Percentiles rank a stretch among this genome's conserved stretches.
Evolutionary conservation across 2,113 vertebrate species (phyloP).

Genomic region (human): GRCh38 chr11:47139001-47139500

Average conservation of each 20-base stretch:
- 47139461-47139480: too few relatives aligned
- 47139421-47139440: too few relatives aligned
- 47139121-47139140: neutral
- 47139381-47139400: neutral
- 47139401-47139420: too few relatives aligned
- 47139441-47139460: too few relatives aligned
- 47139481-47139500: too few relatives aligned
- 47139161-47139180: neutral
- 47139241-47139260: neutral
- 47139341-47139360: neutral
- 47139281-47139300: neutral
- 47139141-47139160: neutral
- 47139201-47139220: neutral
- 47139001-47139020: neutral
- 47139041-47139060: conserved; percentile 4
- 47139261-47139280: neutral
- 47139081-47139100: neutral
- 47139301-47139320: neutral
- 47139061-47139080: neutral
- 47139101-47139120: neutral
- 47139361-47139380: neutral
- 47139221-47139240: neutral
- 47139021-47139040: neutral
- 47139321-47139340: neutral
- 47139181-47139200: neutral